These are phyloP conservation scores for Ischnura elegans DNA, from an alignment of 2,888 invertebrate genomes.

Conservation along the genomic window DNA sequence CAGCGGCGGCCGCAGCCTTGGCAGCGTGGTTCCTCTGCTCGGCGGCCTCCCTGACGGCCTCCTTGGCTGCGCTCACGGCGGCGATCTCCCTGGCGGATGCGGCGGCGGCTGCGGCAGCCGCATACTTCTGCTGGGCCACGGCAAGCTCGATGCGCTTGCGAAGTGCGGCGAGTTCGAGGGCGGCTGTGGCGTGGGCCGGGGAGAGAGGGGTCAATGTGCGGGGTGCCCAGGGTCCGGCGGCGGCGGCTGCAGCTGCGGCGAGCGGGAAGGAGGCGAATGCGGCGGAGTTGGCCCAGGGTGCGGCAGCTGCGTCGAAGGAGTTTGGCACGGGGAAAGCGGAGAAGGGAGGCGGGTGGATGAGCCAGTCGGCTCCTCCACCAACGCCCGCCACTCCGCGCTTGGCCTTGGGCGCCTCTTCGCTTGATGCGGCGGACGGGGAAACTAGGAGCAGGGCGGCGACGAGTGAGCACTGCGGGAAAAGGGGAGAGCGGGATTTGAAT, in stretches of 20 bases:
- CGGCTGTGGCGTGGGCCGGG: constrained; percentile 37
- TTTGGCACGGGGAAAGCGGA: constrained; percentile 5
- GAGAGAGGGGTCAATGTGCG: constrained; percentile 9
- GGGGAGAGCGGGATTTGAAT: not conserved
- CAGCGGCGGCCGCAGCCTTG: constrained; percentile 51
- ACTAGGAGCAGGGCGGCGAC: constrained; percentile 9
- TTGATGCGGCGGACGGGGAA: constrained; percentile 10
- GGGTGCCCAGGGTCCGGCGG: constrained; percentile 36
- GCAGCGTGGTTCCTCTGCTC: constrained; percentile 57
- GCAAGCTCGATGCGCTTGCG: constrained; percentile 54
- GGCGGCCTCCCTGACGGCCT: constrained; percentile 52
- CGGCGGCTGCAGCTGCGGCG: not conserved
- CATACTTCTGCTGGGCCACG: constrained; percentile 50
- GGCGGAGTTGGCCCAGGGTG: not conserved
- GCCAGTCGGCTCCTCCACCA: constrained; percentile 25
- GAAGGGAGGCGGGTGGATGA: constrained; percentile 48
- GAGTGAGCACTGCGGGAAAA: not conserved
- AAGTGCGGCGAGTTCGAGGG: constrained; percentile 29
- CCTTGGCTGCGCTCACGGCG: constrained; percentile 45
- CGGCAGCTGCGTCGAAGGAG: constrained; percentile 28
- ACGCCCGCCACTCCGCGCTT: constrained; percentile 46
- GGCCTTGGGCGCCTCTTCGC: constrained; percentile 30
- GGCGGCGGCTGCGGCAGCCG: constrained; percentile 42
- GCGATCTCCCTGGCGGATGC: constrained; percentile 54
- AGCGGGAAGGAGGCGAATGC: not conserved